These are phyloP conservation scores for Ditula angustiorana DNA, from an alignment of 2,888 invertebrate species.

Conservation along the genomic window DNA sequence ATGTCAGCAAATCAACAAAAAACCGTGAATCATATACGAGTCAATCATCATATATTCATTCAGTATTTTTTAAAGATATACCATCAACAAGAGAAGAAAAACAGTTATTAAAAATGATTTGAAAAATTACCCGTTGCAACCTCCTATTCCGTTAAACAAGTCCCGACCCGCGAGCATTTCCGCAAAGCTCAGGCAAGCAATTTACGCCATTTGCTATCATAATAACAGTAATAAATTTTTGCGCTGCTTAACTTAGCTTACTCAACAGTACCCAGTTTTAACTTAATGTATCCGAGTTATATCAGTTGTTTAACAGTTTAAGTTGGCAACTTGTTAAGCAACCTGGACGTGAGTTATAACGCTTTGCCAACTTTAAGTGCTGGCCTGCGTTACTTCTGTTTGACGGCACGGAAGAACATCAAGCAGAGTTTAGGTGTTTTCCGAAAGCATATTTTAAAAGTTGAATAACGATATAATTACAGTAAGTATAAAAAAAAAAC, in stretches of 20 bases:
- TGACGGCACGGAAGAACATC: background rate
- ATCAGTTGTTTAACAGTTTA: slow-evolving; percentile 32
- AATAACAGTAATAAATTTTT: slow-evolving; percentile 36
- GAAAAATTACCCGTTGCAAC: background rate
- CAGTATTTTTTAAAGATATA: too few relatives aligned
- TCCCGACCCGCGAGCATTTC: slow-evolving; percentile 19
- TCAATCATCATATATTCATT: too few relatives aligned
- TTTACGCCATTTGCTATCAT: slow-evolving; percentile 32
- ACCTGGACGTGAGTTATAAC: slow-evolving; percentile 27
- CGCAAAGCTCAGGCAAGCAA: slow-evolving; percentile 15
- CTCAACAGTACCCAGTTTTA: slow-evolving; percentile 25
- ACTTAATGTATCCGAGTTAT: slow-evolving; percentile 32
- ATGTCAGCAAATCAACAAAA: too few relatives aligned
- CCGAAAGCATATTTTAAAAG: too few relatives aligned
- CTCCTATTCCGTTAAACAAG: slow-evolving; percentile 14
- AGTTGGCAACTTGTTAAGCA: slow-evolving; percentile 25
- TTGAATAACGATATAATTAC: too few relatives aligned
- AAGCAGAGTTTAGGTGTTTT: background rate
- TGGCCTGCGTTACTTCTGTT: slow-evolving; percentile 3
- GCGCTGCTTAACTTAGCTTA: slow-evolving; percentile 22
- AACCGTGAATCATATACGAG: too few relatives aligned
- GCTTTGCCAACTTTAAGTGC: slow-evolving; percentile 26
- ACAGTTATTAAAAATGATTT: background rate
- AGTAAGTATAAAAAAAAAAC: too few relatives aligned
- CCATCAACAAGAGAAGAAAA: too few relatives aligned